Conservation (phyloP, 92 coral and sea anemone species). For the Micromussa lordhowensis region DNA sequence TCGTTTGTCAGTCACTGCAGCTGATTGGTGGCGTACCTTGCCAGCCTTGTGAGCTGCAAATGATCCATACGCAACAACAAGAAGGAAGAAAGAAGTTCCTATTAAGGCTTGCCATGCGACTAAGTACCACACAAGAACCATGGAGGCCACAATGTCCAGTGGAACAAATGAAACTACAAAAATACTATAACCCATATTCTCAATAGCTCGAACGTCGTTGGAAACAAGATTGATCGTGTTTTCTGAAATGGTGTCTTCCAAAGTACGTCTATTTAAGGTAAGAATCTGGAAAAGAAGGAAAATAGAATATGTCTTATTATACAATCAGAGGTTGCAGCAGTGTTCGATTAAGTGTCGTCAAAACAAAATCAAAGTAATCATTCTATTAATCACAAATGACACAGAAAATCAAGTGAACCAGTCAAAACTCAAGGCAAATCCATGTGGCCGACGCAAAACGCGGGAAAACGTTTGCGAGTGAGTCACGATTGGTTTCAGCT, state of each 20-base stretch:
- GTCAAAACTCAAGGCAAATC: too few species aligned
- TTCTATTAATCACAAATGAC: too few species aligned
- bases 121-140: conserved; percentile 17
- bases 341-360: too few species aligned
- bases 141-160: conserved; percentile 1
- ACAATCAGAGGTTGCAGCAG: background rate
- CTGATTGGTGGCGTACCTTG: background rate
- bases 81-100: conserved; percentile 5
- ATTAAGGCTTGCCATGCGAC: conserved; percentile 46
- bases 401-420: too few species aligned
- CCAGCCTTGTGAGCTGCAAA: conserved; percentile 22
- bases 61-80: conserved; percentile 17
- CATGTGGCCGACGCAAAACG: too few species aligned
- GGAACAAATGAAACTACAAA: background rate
- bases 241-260: conserved; percentile 29
- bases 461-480: too few species aligned
- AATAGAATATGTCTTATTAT: background rate
- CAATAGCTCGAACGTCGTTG: conserved; percentile 39
- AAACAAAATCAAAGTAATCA: too few species aligned
- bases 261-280: background rate
- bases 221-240: conserved; percentile 29
- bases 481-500: too few species aligned
- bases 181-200: background rate
- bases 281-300: conserved; percentile 2
- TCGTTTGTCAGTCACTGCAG: conserved; percentile 27